phyloP scores from a whole-genome alignment of 2,113 vertebrate species.

The Casuarius casuarius region DNA sequence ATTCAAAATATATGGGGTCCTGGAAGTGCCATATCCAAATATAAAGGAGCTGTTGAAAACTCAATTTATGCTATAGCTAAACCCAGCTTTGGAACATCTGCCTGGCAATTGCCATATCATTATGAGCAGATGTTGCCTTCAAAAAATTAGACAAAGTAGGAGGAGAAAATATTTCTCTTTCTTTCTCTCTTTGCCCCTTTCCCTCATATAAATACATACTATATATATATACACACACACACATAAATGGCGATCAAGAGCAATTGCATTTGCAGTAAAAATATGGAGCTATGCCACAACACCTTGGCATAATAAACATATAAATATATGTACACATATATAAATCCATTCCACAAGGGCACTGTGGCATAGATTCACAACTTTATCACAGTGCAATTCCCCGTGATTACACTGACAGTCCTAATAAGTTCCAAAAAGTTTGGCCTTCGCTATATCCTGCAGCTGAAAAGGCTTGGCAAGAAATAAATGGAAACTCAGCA shows the following conservation, averaged over 20 bases:
- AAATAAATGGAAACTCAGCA: slow-evolving; percentile 58
- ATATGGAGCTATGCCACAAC: background rate
- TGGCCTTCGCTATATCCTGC: slow-evolving; percentile 37
- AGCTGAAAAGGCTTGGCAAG: slow-evolving; percentile 74
- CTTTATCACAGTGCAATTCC: slow-evolving; percentile 46
- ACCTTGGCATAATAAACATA: background rate
- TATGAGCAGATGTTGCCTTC: slow-evolving; percentile 61
- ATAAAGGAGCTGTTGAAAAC: slow-evolving; percentile 38
- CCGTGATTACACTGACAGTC: slow-evolving; percentile 59
- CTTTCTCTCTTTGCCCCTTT: background rate
- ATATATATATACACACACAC: background rate
- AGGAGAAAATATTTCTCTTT: background rate
- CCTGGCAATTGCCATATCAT: background rate
- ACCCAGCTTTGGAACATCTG: slow-evolving; percentile 52
- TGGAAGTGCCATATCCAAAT: background rate
- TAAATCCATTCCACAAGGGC: background rate
- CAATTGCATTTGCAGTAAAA: background rate
- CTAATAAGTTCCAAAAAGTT: slow-evolving; percentile 68
- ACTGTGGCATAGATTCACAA: background rate
- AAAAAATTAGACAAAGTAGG: slow-evolving; percentile 39
- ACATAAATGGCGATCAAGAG: background rate
- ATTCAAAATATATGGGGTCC: slow-evolving; percentile 8
- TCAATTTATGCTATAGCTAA: slow-evolving; percentile 21
- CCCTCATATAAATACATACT: background rate
- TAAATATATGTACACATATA: background rate